Base-by-base conservation (phyloP, 2,888 invertebrate genomes). In the Drosophila leonis region DNA sequence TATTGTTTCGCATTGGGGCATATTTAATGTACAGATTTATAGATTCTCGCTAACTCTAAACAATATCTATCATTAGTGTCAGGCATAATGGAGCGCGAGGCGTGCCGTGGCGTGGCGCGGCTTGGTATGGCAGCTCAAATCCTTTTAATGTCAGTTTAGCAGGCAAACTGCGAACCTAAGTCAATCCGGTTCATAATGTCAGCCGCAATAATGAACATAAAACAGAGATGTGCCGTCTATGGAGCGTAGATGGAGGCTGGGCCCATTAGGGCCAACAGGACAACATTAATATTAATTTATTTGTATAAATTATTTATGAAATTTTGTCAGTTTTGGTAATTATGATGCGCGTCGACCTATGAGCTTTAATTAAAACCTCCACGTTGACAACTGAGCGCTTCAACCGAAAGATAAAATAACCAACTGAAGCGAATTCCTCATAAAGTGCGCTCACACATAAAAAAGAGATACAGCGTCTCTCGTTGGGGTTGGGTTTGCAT, bases 211-310 rank as follows among this genome's bases (percentile, higher is more conserved):
- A 78, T 79, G 72, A 60, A 60, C 66, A 62, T 61, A 65, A 56
- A 71, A 52, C 67, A 52, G 51, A 65, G 61, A 60, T 42, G 20
- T 42, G 20, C 27, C 44, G 44, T 15, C 42, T 39, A n/a, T 10
- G 4, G 18, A 8, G 2, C 44, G 44, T 20, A 46, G 54, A 59
- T 54, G 55, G 62, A 64, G 73, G 61, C 31, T 54, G 24, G 37
- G 39, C 37, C 24, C 18, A n/a, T 42, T 44, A 15, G 37, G 51
- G 20, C 57, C 54, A 55, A 41, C 55, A 56, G 59, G 72, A 56
- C 82, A 77, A 42, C 83, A 88, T 86, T 90, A 90, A 86, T 86
- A 90, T 90, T 90, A 65, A 86, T 90, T 86, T 86, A 88, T 82
- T 59, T 66, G 55, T 62, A 48, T 67, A 67, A 78, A 69, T 77